A percentile compares a stretch with the other conserved stretches of the same genome.
phyloP scores from a whole-genome alignment of 2,888 invertebrate species.

The Melanargia galathea region DNA sequence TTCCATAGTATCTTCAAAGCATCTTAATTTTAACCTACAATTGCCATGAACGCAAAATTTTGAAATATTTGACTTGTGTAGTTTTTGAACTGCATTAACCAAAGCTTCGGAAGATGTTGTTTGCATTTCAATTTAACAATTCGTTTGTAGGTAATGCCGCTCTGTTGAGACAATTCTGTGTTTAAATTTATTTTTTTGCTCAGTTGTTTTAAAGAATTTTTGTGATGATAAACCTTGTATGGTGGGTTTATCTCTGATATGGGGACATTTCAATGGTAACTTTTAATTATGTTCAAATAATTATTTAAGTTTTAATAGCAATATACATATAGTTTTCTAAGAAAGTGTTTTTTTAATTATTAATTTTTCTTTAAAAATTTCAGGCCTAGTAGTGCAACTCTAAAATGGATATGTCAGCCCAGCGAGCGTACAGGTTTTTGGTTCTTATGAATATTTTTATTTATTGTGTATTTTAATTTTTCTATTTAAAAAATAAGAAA shows the following conservation, averaged over 20 bases:
- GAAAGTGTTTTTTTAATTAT: neutral
- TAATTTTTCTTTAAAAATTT: too few relatives aligned
- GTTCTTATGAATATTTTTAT: neutral
- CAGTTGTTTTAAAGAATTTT: neutral
- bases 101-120: conserved; percentile 22
- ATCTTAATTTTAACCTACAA: too few relatives aligned
- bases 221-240: neutral
- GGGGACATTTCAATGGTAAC: neutral
- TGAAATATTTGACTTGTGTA: too few relatives aligned
- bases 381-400: too few relatives aligned
- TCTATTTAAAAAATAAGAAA: too few relatives aligned
- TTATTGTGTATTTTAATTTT: neutral
- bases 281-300: too few relatives aligned
- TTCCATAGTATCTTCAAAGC: too few relatives aligned
- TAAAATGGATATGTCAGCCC: too few relatives aligned
- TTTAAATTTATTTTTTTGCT: conserved; percentile 8
- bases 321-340: too few relatives aligned
- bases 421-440: too few relatives aligned
- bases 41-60: too few relatives aligned
- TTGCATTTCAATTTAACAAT: conserved; percentile 24
- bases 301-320: neutral
- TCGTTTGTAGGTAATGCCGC: conserved; percentile 18
- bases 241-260: neutral
- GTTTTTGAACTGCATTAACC: neutral
- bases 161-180: neutral